These are phyloP conservation scores for Galeruca laticollis DNA, from an alignment of 2,888 invertebrate species.

Conservation along the genomic window DNA sequence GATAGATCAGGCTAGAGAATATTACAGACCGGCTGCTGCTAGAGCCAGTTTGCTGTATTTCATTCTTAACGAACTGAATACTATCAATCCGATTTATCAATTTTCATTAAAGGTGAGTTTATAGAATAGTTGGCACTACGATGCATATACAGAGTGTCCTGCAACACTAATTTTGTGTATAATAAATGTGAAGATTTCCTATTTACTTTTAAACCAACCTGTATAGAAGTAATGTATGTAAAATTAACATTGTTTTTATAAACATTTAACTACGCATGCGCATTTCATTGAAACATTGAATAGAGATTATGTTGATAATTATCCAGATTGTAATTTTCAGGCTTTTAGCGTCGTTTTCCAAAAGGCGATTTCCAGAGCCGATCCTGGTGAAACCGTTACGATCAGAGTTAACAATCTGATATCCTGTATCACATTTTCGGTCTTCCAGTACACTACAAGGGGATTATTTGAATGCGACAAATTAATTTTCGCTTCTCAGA, in stretches of 20 bases:
- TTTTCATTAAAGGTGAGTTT: constrained; percentile 88
- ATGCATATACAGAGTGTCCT: too few species aligned
- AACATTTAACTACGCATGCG: too few species aligned
- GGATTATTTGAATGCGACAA: constrained; percentile 97
- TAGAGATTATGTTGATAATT: too few species aligned
- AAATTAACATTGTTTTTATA: too few species aligned
- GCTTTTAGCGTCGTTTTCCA: constrained; percentile 98
- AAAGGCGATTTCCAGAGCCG: constrained; percentile 92
- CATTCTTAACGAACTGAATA: constrained; percentile 93
- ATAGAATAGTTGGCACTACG: too few species aligned
- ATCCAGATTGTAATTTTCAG: constrained; percentile 68
- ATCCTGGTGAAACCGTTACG: constrained; percentile 83
- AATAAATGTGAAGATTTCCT: too few species aligned
- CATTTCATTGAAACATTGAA: too few species aligned
- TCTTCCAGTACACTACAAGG: constrained; percentile 93
- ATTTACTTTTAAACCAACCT: too few species aligned
- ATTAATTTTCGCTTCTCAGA: constrained; percentile 94
- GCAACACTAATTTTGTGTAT: too few species aligned
- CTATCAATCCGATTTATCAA: constrained; percentile 97
- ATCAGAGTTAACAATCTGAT: constrained; percentile 88
- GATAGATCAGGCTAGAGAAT: constrained; percentile 94
- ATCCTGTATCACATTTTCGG: constrained; percentile 93
- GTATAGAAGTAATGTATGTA: too few species aligned
- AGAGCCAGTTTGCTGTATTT: constrained; percentile 95
- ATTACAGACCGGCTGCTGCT: constrained; percentile 89